Evolutionary conservation across 2,797 vertebrate genomes (phyloP).

Genomic region (Halcyon smyrnensis): DNA sequence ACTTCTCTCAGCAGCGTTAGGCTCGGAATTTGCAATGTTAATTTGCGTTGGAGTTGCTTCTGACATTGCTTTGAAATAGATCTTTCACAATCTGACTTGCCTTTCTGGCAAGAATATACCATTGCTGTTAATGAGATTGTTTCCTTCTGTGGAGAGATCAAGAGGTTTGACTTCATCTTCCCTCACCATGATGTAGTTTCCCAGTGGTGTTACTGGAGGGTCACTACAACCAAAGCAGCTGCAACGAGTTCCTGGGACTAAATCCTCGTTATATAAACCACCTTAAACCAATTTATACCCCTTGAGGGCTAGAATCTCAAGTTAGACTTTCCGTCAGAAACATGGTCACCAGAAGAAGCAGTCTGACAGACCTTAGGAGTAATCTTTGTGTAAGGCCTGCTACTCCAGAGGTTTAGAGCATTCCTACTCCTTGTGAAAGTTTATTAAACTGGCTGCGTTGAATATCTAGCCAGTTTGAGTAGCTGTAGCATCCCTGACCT

Average conservation of each 20-base stretch:
- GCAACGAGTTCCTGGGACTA: neutral
- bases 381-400: neutral
- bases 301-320: neutral
- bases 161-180: neutral
- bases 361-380: neutral
- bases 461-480: neutral
- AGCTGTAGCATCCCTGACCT: neutral
- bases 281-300: neutral
- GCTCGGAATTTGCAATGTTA: constrained; percentile 22
- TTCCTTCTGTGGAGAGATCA: neutral
- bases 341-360: neutral
- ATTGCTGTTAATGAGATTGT: neutral
- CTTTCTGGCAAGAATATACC: neutral
- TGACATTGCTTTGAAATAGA: constrained; percentile 16
- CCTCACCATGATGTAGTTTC: neutral
- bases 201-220: neutral
- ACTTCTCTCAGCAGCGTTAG: neutral
- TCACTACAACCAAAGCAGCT: neutral
- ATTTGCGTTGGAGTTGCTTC: constrained; percentile 10
- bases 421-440: neutral
- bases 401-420: neutral
- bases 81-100: neutral
- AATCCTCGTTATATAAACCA: neutral
- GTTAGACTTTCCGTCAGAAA: neutral
- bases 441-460: neutral